Evolutionary conservation across 1,140 invertebrate species (phyloP).

Genomic region (Scaptomyza graminum): DNA sequence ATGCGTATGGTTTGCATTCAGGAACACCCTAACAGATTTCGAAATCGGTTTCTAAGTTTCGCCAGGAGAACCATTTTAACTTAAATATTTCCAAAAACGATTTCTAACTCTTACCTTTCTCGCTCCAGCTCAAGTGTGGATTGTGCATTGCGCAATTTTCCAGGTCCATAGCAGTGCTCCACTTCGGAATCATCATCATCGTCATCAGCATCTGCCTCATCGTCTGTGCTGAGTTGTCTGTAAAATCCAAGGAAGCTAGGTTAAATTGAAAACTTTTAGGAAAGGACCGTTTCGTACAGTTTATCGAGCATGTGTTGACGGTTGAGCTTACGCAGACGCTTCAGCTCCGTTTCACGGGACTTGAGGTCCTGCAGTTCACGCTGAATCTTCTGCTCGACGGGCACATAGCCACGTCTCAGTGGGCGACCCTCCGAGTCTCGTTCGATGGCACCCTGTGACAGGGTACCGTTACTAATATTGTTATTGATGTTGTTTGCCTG

Average conservation of each 20-base stretch:
- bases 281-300: constrained; percentile 39
- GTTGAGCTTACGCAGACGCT: constrained; percentile 85
- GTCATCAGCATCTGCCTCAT: constrained; percentile 58
- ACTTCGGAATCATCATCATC: constrained; percentile 85
- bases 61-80: too few species aligned
- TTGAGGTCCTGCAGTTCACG: constrained; percentile 90
- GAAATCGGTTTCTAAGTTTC: too few species aligned
- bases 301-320: constrained; percentile 84
- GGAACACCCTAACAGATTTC: too few species aligned
- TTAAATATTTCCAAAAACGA: too few species aligned
- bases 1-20: constrained; percentile 69
- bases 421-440: constrained; percentile 86
- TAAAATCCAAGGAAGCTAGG: neutral
- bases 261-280: neutral
- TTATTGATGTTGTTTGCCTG: constrained; percentile 29
- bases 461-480: constrained; percentile 37
- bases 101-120: constrained; percentile 58
- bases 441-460: constrained; percentile 83
- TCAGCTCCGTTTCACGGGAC: constrained; percentile 89
- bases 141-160: constrained; percentile 85
- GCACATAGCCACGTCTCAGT: constrained; percentile 87
- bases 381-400: constrained; percentile 91
- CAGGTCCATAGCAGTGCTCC: constrained; percentile 85
- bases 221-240: constrained; percentile 64
- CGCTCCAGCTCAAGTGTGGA: constrained; percentile 85